These are phyloP conservation scores for Drosophila baimaii DNA, from an alignment of 1,140 invertebrate genomes.

Conservation along the genomic window DNA sequence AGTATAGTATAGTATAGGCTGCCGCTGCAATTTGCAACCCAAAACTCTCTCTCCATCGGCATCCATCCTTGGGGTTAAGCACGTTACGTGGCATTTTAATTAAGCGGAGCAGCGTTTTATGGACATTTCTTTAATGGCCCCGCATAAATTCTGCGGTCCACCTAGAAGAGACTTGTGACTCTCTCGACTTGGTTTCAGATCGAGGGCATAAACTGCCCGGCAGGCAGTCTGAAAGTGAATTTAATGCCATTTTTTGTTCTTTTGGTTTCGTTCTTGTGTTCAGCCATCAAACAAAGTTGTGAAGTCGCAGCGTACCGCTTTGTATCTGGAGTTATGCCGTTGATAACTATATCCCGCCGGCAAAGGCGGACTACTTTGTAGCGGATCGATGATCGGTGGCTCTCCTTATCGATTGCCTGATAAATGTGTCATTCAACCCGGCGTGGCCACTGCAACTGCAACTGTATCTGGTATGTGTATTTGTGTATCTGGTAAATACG, in stretches of 20 bases:
- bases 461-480: conserved; percentile 35
- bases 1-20: too few species aligned
- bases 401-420: conserved; percentile 73
- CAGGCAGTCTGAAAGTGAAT: conserved; percentile 76
- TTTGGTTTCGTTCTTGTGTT: too few species aligned
- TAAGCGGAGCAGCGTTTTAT: conserved; percentile 72
- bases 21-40: conserved; percentile 62
- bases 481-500: conserved; percentile 69
- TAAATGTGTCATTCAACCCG: conserved; percentile 69
- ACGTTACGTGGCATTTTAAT: conserved; percentile 71
- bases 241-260: conserved; percentile 55
- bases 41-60: conserved; percentile 50
- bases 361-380: conserved; percentile 61
- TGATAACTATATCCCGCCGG: conserved; percentile 71
- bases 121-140: conserved; percentile 70
- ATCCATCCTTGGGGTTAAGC: conserved; percentile 27
- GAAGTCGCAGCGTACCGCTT: conserved; percentile 52
- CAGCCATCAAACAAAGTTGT: conserved; percentile 71
- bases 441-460: conserved; percentile 9
- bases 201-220: conserved; percentile 62
- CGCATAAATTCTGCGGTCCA: conserved; percentile 61
- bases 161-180: conserved; percentile 33
- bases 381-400: conserved; percentile 23
- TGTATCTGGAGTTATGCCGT: conserved; percentile 47
- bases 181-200: conserved; percentile 10